Evolutionary conservation across 2,113 vertebrate species (phyloP), one percentile per base, ranked within the genome.

Genomic region (Artemisiospiza belli): DNA sequence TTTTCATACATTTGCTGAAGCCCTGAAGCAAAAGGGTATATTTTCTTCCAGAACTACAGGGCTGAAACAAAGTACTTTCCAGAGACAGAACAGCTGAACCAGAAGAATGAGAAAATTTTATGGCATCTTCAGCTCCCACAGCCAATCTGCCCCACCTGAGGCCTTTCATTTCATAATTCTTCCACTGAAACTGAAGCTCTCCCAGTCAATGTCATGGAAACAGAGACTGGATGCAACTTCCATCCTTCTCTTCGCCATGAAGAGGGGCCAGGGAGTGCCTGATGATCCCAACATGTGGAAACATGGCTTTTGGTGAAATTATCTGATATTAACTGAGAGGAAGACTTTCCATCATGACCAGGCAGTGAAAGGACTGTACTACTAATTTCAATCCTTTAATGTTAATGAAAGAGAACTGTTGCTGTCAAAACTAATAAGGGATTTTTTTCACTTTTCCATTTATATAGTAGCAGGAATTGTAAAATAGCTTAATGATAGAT

Each of bases 401-500:
- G 74, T 35, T 91, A 92, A 94, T 77, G 57, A 85, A 92, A 89
- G n/a, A 86, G 69, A 89, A 90, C 66, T 24, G 81, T 69, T 81
- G 39, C 35, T 70, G 3, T 75, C 77, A 84, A 66, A 59, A 91
- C 15, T 85, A 92, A 90, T 67, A 89, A 81, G 57, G 55, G 80
- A 55, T 46, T 83, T 44, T 85, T 97, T 96, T 95, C 94, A 94
- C 62, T 59, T 28, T 89, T 62, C 57, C 78, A 76, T 51, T 95
- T 92, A n/a, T 91, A 83, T 37, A 80, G 80, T 59, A 90, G 81
- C 96, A 97, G 49, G 46, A 86, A 78, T 35, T 83, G 52, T 75
- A 84, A 94, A 95, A 80, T 54, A 41, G 18, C 46, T 72, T 66
- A 37, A n/a, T 96, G 79, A 96, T 74, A 93, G 89, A 97, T 95